Conservation (phyloP, 2,888 invertebrate genomes). For the Dusona sp. region DNA sequence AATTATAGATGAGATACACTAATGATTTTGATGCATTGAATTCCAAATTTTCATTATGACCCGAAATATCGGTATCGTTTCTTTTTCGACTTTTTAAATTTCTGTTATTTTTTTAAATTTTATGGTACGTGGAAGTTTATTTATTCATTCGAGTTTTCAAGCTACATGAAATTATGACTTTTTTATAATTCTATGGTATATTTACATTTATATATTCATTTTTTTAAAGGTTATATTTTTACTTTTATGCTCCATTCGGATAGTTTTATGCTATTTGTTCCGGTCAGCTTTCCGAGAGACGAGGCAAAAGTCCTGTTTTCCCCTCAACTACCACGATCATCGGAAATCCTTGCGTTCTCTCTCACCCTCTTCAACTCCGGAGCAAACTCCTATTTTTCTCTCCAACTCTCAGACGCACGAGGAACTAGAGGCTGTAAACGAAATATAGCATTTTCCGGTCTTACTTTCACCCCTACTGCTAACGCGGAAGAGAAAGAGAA, state of each 20-base stretch:
- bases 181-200: neutral
- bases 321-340: slow-evolving; percentile 22
- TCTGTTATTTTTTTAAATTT: neutral
- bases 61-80: neutral
- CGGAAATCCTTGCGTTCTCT: slow-evolving; percentile 36
- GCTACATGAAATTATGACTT: neutral
- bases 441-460: slow-evolving; percentile 31
- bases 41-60: neutral
- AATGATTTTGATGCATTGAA: neutral
- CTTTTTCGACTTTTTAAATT: neutral
- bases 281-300: slow-evolving; percentile 24
- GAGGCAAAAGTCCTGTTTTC: slow-evolving; percentile 17
- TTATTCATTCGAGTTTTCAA: neutral
- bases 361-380: slow-evolving; percentile 14
- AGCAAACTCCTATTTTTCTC: slow-evolving; percentile 45
- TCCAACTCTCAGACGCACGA: slow-evolving; percentile 27
- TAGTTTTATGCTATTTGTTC: slow-evolving; percentile 29
- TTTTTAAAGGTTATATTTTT: neutral
- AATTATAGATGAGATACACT: neutral
- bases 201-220: neutral
- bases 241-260: slow-evolving; percentile 9
- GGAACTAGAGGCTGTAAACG: neutral
- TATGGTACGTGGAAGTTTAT: neutral
- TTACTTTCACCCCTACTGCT: neutral
- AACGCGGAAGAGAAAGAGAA: neutral